Evolutionary conservation across 1,140 invertebrate species (phyloP), one percentile per base, ranked within the genome.

Genomic region (Orchesella cincta): DNA sequence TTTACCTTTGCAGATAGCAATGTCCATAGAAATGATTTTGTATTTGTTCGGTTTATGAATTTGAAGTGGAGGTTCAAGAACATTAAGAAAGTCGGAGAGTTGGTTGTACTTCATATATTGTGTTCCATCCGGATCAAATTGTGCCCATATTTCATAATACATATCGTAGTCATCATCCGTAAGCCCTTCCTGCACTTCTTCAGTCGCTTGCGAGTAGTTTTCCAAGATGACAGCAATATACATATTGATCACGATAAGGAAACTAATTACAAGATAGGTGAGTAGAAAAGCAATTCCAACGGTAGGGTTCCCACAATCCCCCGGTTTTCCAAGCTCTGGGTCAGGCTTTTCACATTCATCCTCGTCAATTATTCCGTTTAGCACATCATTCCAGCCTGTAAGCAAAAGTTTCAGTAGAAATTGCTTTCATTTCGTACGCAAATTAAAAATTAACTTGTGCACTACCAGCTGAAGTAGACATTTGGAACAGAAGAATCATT

Each of bases 81-180:
- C 76, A 85, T 98, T 95, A 62, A 98, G 87, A 87, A 99, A 98
- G 81, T 98, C 95, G 0, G 94, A 95, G 67, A 99, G 87, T 85
- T 95, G 92, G 82, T 95, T 92, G 87, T 98, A 96, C 67, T 92
- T 90, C 83, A 99, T 98, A 87, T 97, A 99, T 86, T 98, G 95
- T 2, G 96, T 97, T 70, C 97, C 97, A 83, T 98, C 94, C 0
- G 97, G 96, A 87, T 99, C 97, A 86, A 96, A 99, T 83, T 96
- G 92, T 39, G 78, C 79, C 97, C 97, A 99, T 81, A 98, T 97
- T 87, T 98, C 97, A 85, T 99, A 99, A 87, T 98, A 99, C 95
- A 98, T 98, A 85, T 99, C 97, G 87, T 98, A 98, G 86, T 99
- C 97, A 86, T 99, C 97, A 85, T 98, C 96, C 35, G 97, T 98